Evolutionary conservation across 2,113 vertebrate genomes (phyloP), one percentile per base, ranked within the genome.

Genomic region (Pelvicachromis taeniatus): DNA sequence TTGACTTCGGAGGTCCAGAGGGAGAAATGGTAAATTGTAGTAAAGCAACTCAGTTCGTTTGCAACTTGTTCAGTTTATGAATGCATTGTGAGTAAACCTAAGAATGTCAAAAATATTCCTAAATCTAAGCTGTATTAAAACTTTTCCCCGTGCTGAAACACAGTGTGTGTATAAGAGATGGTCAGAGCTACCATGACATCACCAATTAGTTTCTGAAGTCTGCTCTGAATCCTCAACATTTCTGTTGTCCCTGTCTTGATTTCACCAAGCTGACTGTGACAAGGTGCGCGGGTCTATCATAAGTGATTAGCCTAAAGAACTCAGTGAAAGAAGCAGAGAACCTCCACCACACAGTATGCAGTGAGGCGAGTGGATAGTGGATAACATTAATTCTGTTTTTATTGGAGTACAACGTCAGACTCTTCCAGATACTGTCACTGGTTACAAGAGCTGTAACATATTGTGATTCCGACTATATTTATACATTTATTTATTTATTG

Each of bases 1-100:
- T 99, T 88, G 98, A 99, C 93, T 99, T 99, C 14, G 98, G 98
- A 3, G 98, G 98, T 40, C 97, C 99, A 0, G 99, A 99, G 87
- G 98, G 99, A 85, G 97, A 99, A 91, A 96, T 99, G 98, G 99
- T 99, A 88, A 48, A 92, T 79, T 79, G 8, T 31, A 42, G 33
- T 13, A 13, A 63, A 38, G 59, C 19, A 38, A 8, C 59, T 65
- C 33, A 7, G 2, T 33, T 33, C 2, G 33, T 33, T 33, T 33
- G 33, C 33, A 33, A 7, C 33, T 7, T 65, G 33, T 65, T 65
- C 19, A 38, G 33, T 48, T 70, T 1, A 48, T 70, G 21, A 45
- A 45, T 45, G 3, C 0, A 73, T 29, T 73, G 2, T 73, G 6
- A 48, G 21, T 29, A 48, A 73, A 73, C 16, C 23, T 19, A 0